Conservation (phyloP, 37 sponge, comb jelly and placozoan species). For the Geodia barretti region DNA sequence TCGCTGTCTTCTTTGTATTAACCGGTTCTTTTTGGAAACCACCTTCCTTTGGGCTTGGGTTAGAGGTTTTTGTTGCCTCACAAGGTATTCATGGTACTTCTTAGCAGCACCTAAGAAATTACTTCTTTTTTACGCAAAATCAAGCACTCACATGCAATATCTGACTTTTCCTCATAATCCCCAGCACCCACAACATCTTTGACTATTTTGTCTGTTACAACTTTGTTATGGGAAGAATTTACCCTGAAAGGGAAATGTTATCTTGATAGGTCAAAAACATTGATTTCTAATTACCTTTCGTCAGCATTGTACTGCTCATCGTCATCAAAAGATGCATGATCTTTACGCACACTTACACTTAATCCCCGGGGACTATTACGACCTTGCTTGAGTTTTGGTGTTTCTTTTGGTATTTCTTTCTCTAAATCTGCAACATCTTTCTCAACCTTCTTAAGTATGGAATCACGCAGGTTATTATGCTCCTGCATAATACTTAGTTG, state of each 20-base stretch:
- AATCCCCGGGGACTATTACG: slow-evolving; percentile 3
- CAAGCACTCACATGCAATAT: slow-evolving; percentile 4
- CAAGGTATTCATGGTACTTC: slow-evolving; percentile 7
- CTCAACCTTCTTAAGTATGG: neutral
- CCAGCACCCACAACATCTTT: neutral
- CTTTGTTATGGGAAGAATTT: neutral
- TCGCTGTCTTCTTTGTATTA: too few species aligned
- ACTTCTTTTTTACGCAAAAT: too few species aligned
- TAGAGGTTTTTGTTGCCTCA: neutral
- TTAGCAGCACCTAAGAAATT: neutral
- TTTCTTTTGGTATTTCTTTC: neutral
- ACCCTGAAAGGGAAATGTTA: neutral
- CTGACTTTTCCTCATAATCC: neutral
- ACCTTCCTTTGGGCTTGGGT: too few species aligned
- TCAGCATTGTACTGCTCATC: neutral
- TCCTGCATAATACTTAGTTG: neutral
- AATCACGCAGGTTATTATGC: neutral
- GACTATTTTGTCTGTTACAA: neutral
- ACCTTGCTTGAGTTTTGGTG: neutral
- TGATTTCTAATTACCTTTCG: neutral
- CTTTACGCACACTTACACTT: slow-evolving; percentile 12
- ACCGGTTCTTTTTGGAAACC: too few species aligned
- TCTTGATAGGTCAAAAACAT: neutral
- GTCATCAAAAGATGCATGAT: neutral
- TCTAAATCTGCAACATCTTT: neutral